Conservation (phyloP, 2,113 vertebrate species). For the Neotragus moschatus region DNA sequence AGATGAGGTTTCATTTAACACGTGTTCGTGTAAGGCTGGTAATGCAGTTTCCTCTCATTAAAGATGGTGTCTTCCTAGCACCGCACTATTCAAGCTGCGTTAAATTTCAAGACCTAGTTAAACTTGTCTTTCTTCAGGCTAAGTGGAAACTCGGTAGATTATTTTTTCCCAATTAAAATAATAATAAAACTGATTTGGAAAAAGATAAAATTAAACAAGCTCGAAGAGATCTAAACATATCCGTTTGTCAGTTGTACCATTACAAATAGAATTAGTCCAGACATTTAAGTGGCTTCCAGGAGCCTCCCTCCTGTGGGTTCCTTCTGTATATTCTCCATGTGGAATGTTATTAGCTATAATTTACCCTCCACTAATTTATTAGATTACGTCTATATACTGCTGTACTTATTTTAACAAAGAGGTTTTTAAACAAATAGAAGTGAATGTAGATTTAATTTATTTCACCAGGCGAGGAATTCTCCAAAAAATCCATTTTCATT, state of each 20-base stretch:
- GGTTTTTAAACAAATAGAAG: constrained; percentile 77
- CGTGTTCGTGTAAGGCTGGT: background rate
- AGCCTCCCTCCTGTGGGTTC: background rate
- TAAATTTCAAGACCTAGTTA: constrained; percentile 37
- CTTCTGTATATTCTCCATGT: background rate
- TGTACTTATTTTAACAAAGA: constrained; percentile 76
- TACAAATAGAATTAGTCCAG: constrained; percentile 56
- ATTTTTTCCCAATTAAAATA: constrained; percentile 30
- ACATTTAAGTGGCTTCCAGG: background rate
- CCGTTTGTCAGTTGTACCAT: background rate
- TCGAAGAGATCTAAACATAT: background rate
- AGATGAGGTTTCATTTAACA: background rate
- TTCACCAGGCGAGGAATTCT: constrained; percentile 65
- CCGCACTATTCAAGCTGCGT: background rate
- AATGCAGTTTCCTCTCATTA: background rate
- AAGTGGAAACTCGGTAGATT: constrained; percentile 17
- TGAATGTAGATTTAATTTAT: constrained; percentile 80
- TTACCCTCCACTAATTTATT: constrained; percentile 74
- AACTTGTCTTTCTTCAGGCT: constrained; percentile 36
- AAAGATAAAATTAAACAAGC: constrained; percentile 39
- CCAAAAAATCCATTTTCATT: constrained; percentile 81
- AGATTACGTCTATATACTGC: constrained; percentile 44
- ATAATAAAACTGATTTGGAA: constrained; percentile 46
- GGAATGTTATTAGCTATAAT: constrained; percentile 54
- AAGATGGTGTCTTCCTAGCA: background rate